Percentiles rank a stretch among this genome's conserved stretches.
These are phyloP conservation scores for Rhogogaster chlorosoma DNA, from an alignment of 2,888 invertebrate species.

Conservation along the genomic window DNA sequence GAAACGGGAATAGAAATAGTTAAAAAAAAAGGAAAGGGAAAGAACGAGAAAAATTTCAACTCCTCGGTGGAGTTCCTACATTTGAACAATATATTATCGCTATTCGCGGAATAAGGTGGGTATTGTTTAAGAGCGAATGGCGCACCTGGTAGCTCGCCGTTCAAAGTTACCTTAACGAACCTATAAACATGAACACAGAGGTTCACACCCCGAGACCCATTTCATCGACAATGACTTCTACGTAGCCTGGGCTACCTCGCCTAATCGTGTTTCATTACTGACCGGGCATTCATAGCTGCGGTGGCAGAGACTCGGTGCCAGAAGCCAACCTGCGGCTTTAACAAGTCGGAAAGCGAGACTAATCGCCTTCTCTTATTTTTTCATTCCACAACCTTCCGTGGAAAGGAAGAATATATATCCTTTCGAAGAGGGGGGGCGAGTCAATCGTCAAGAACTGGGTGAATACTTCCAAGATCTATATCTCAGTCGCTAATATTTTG, in stretches of 20 bases:
- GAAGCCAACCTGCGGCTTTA: constrained; percentile 18
- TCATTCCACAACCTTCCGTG: neutral
- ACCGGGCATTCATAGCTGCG: constrained; percentile 9
- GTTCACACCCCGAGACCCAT: neutral
- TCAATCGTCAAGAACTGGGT: neutral
- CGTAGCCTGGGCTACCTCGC: neutral
- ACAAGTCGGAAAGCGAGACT: constrained; percentile 3
- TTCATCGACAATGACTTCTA: constrained; percentile 39
- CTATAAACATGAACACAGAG: neutral
- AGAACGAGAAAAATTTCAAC: neutral
- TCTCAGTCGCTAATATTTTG: neutral
- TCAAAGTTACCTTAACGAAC: neutral
- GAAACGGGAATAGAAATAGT: neutral
- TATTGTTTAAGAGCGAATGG: neutral
- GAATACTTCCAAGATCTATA: neutral
- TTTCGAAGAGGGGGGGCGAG: neutral
- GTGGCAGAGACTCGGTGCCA: neutral
- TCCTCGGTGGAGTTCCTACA: neutral
- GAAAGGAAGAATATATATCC: neutral
- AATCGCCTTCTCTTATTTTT: neutral
- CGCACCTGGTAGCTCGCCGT: neutral
- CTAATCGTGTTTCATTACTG: constrained; percentile 19
- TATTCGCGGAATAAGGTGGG: constrained; percentile 18
- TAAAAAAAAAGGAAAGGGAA: neutral
- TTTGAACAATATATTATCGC: neutral